Percentiles rank a stretch among this genome's conserved stretches.
Evolutionary conservation across 2,888 invertebrate genomes (phyloP).

Genomic region (Heliconius hortense): DNA sequence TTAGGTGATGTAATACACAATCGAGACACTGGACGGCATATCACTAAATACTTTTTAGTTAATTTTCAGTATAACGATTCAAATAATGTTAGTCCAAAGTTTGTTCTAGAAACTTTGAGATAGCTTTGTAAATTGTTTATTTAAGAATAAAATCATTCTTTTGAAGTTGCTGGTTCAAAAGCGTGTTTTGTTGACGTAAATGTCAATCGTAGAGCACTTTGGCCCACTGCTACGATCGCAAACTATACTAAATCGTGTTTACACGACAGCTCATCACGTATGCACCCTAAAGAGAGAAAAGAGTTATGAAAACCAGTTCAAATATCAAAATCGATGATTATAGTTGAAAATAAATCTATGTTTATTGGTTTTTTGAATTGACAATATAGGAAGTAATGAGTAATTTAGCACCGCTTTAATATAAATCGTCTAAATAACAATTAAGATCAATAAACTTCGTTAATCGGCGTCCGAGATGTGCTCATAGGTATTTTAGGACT

Average conservation of each 20-base stretch:
- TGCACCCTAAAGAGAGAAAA: background rate
- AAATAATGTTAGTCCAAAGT: background rate
- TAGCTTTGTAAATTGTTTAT: slow-evolving; percentile 7
- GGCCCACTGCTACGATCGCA: slow-evolving; percentile 43
- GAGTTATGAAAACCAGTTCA: slow-evolving; percentile 15
- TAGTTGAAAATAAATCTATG: slow-evolving; percentile 17
- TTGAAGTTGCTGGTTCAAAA: slow-evolving; percentile 44
- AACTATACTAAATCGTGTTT: slow-evolving; percentile 30
- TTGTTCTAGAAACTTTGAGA: background rate
- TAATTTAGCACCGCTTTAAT: slow-evolving; percentile 1
- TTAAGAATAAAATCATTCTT: background rate
- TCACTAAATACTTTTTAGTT: background rate
- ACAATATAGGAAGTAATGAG: slow-evolving; percentile 13
- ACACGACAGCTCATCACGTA: slow-evolving; percentile 25
- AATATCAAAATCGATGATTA: background rate
- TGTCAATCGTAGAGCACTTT: slow-evolving; percentile 51
- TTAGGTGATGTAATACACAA: background rate
- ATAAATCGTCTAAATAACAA: slow-evolving; percentile 29
- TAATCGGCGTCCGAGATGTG: slow-evolving; percentile 26
- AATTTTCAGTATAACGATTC: background rate
- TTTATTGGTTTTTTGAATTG: background rate
- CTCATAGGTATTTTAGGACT: slow-evolving; percentile 38
- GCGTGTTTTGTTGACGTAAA: slow-evolving; percentile 56
- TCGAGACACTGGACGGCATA: background rate
- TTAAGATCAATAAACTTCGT: slow-evolving; percentile 32